phyloP scores from a whole-genome alignment of 2,113 vertebrate genomes.

The Setophaga coronata region DNA sequence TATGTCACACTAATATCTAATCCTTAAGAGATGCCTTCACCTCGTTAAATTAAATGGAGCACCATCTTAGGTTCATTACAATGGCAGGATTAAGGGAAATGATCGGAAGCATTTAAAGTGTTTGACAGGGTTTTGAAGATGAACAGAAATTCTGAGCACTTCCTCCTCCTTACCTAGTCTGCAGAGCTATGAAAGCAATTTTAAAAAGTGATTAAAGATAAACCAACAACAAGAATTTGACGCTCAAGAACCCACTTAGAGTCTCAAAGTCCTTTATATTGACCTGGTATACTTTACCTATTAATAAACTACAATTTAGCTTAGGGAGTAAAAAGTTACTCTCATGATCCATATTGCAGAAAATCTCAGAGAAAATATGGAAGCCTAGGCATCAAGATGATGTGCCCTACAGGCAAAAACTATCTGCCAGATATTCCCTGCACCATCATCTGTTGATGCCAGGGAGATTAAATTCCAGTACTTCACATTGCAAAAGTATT shows the following conservation, averaged over 20 bases:
- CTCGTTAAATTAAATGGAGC: neutral
- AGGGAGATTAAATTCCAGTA: neutral
- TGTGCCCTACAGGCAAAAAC: neutral
- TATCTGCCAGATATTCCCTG: neutral
- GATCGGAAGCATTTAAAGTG: neutral
- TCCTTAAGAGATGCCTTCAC: neutral
- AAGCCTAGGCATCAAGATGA: neutral
- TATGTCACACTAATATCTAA: neutral
- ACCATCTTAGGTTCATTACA: neutral
- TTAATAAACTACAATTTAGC: neutral
- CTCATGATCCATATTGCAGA: neutral
- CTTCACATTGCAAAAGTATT: neutral
- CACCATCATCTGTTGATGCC: neutral
- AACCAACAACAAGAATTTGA: neutral
- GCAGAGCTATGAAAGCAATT: neutral
- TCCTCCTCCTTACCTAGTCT: neutral
- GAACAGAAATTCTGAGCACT: neutral
- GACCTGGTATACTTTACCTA: neutral
- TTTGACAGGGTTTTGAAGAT: neutral
- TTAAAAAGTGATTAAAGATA: neutral
- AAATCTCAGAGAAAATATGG: neutral
- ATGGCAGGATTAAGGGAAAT: neutral
- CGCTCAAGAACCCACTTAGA: neutral
- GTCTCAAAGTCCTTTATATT: neutral
- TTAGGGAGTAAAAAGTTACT: neutral